These are phyloP conservation scores for Decapterus maruadsi DNA, from an alignment of 2,797 vertebrate genomes.

Conservation along the genomic window DNA sequence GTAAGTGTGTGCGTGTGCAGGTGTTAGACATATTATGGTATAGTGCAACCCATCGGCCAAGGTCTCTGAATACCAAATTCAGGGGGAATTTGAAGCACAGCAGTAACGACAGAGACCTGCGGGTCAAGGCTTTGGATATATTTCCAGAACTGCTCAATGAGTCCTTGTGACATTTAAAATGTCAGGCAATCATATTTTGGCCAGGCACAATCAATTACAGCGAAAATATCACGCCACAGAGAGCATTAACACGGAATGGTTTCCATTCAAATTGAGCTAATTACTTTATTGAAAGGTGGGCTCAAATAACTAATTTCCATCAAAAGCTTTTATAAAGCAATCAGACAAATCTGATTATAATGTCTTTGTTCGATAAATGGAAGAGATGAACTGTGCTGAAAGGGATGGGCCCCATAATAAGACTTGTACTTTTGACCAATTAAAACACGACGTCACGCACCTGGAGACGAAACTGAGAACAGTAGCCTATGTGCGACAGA, in stretches of 20 bases:
- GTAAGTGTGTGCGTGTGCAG: background rate
- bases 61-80: constrained; percentile 21
- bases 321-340: constrained; percentile 68
- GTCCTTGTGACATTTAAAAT: constrained; percentile 58
- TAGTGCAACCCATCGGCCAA: background rate
- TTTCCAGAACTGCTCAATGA: constrained; percentile 44
- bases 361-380: constrained; percentile 28
- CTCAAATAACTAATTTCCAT: constrained; percentile 56
- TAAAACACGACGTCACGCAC: constrained; percentile 18
- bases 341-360: constrained; percentile 65
- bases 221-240: constrained; percentile 55
- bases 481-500: background rate
- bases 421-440: background rate
- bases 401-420: background rate
- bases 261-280: constrained; percentile 58
- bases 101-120: constrained; percentile 22
- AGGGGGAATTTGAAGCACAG: constrained; percentile 29
- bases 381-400: constrained; percentile 10
- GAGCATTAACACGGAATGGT: constrained; percentile 62
- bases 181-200: constrained; percentile 60
- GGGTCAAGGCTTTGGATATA: constrained; percentile 53
- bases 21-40: background rate
- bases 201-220: constrained; percentile 43
- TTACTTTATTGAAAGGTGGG: constrained; percentile 58
- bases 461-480: background rate